Percentiles rank a stretch among this genome's conserved stretches.
These are phyloP conservation scores for Sardinella longiceps DNA, from an alignment of 2,797 vertebrate species.

Conservation along the genomic window DNA sequence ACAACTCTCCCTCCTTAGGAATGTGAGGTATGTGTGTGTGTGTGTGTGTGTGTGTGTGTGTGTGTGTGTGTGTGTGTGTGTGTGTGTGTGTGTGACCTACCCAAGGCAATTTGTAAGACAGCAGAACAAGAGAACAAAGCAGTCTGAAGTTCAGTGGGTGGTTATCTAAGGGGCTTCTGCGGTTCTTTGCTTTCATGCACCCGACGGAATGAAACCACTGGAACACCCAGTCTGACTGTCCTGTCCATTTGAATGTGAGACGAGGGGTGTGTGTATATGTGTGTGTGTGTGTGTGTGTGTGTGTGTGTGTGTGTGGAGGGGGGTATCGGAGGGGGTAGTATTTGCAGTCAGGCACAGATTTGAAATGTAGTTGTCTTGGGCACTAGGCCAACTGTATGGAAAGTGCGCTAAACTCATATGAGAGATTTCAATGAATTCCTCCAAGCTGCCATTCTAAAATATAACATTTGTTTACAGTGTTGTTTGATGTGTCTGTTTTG, in stretches of 20 bases:
- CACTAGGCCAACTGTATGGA: neutral
- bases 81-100: slow-evolving; percentile 15
- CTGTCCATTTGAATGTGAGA: neutral
- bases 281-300: too few species aligned
- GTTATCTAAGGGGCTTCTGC: slow-evolving; percentile 61
- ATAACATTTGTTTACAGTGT: neutral
- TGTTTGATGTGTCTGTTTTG: neutral
- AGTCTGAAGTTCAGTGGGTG: slow-evolving; percentile 73
- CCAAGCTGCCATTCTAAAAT: neutral
- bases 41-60: slow-evolving; percentile 60
- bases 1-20: slow-evolving; percentile 59
- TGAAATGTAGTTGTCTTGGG: neutral
- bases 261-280: too few species aligned
- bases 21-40: slow-evolving; percentile 64
- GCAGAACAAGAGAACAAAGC: slow-evolving; percentile 62
- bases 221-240: neutral
- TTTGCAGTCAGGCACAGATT: neutral
- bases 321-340: too few species aligned
- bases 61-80: slow-evolving; percentile 51
- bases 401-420: neutral
- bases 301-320: too few species aligned
- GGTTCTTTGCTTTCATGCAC: slow-evolving; percentile 57
- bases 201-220: neutral
- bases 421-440: neutral
- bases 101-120: neutral